phyloP scores from a whole-genome alignment of 2,797 vertebrate species.

The Rhodeus uyekii region DNA sequence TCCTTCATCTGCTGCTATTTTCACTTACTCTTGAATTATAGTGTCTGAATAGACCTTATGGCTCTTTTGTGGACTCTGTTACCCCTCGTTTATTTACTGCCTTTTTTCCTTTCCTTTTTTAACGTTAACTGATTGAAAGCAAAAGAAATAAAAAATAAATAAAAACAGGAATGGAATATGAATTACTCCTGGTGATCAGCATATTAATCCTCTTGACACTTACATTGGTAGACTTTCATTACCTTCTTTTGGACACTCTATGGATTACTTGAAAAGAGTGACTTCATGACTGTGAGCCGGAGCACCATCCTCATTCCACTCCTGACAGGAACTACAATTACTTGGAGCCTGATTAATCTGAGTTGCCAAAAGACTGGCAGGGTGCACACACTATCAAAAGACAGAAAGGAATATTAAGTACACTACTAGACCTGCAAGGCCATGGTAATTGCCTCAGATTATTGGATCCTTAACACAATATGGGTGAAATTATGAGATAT shows the following conservation, averaged over 20 bases:
- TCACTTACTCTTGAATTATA: slow-evolving; percentile 26
- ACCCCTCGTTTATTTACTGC: background rate
- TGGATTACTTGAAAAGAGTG: slow-evolving; percentile 41
- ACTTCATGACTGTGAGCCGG: slow-evolving; percentile 23
- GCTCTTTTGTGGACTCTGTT: slow-evolving; percentile 4
- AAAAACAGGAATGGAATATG: slow-evolving; percentile 10
- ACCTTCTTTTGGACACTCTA: slow-evolving; percentile 31
- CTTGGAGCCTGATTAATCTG: slow-evolving; percentile 31
- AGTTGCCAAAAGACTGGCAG: slow-evolving; percentile 31
- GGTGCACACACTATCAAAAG: slow-evolving; percentile 29
- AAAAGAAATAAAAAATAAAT: background rate
- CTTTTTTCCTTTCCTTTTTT: background rate
- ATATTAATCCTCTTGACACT: slow-evolving; percentile 24
- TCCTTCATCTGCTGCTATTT: slow-evolving; percentile 35
- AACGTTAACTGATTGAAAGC: background rate
- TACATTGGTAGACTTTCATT: slow-evolving; percentile 33
- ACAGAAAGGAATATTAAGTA: slow-evolving; percentile 38
- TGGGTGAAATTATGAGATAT: slow-evolving; percentile 1
- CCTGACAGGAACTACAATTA: slow-evolving; percentile 47
- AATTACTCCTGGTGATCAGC: slow-evolving; percentile 28
- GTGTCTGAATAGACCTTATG: slow-evolving; percentile 33
- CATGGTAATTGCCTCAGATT: slow-evolving; percentile 23
- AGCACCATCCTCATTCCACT: slow-evolving; percentile 26
- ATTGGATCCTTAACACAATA: slow-evolving; percentile 7
- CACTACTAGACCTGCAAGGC: slow-evolving; percentile 17